Base-by-base conservation (phyloP, 2,888 invertebrate species). In the Leptothorax acervorum region DNA sequence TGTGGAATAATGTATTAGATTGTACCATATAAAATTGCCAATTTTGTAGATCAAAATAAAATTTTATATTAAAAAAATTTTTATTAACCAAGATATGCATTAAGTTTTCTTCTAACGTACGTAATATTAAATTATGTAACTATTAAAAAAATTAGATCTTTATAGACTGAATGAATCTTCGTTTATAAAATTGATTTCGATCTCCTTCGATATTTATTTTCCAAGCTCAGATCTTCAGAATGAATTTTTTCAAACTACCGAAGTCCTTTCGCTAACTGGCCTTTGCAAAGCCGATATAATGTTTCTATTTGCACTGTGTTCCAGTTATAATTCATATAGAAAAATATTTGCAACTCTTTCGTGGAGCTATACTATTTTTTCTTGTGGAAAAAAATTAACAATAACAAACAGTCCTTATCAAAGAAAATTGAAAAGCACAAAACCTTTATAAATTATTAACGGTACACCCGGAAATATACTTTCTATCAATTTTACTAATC, bases 221-320 rank as follows among this genome's bases (percentile, higher is more conserved):
- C 18, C 31, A 18, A n/a, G 2, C 23, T 66, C 28, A 66, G 8
- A 45, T 45, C 11, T 4, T 8, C 45, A 28, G 28, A 66, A 66
- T 3, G 15, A 45, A 45, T 28, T 66, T 66, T 23, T 45, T 42
- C 3, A 15, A 66, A 45, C 39, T 28, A 28, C 15, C 15, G 45
- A 66, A 66, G 8, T 45, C 45, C 28, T 66, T 45, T 65, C 1
- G 45, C 45, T 45, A 65, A 28, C 45, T 3, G 45, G 45, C 28
- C 8, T 8, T 5, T 65, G 1, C 28, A 28, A 28, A 42, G 9
- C 15, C 45, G 28, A 66, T 45, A 15, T 45, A 66, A 66, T 66
- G 65, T 15, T 45, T 66, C 65, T 66, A 66, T 28, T 42, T 66
- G 65, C 65, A 45, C 11, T 18, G 45, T 45, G 45, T 48, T 8